Evolutionary conservation across 2,113 vertebrate species (phyloP).

Genomic region (Orientallactaga bullata): DNA sequence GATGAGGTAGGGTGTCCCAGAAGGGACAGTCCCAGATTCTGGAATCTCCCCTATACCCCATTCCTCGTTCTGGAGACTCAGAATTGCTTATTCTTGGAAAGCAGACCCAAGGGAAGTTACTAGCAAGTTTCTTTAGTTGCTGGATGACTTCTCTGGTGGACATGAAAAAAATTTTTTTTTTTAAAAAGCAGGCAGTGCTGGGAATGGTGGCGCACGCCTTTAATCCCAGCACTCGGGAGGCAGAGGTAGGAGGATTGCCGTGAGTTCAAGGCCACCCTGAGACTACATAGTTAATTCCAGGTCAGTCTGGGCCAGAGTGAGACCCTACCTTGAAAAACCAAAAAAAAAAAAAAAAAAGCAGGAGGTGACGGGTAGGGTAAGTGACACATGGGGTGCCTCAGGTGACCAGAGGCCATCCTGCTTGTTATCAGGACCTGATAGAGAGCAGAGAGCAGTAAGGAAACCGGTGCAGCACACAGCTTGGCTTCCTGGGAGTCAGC

Average conservation of each 20-base stretch:
- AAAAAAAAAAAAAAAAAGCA: background rate
- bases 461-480: background rate
- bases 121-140: background rate
- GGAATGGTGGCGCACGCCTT: too few species aligned
- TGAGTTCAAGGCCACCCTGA: too few species aligned
- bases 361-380: background rate
- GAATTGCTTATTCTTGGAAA: background rate
- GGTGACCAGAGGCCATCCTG: background rate
- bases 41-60: background rate
- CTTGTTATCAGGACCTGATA: background rate
- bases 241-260: too few species aligned
- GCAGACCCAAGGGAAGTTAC: background rate
- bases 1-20: background rate
- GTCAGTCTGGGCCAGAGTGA: too few species aligned
- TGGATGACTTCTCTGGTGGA: background rate
- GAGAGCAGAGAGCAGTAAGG: background rate
- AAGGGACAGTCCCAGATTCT: background rate
- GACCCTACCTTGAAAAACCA: too few species aligned
- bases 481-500: background rate
- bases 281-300: too few species aligned
- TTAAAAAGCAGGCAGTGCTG: too few species aligned
- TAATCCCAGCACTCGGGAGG: too few species aligned
- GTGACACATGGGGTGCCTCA: background rate
- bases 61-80: constrained; percentile 4
- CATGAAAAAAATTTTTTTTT: constrained; percentile 20